Evolutionary conservation across 2,797 vertebrate species (phyloP).

Genomic region (Gallinago stenura): DNA sequence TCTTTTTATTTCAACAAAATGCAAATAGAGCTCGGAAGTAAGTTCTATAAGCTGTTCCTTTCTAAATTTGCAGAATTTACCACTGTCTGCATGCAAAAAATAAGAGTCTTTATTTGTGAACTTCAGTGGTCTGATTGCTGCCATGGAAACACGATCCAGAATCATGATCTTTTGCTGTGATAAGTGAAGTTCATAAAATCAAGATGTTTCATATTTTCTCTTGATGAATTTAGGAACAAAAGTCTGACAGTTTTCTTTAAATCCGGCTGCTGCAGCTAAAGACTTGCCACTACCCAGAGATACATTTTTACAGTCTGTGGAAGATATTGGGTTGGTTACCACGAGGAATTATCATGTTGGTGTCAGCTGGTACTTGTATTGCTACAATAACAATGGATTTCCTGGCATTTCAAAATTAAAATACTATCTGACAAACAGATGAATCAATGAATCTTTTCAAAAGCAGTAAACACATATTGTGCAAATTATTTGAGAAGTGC

Average conservation of each 20-base stretch:
- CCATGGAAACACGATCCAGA: slow-evolving; percentile 85
- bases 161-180: slow-evolving; percentile 94
- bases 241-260: slow-evolving; percentile 66
- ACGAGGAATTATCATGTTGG: background rate
- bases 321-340: background rate
- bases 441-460: background rate
- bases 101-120: slow-evolving; percentile 89
- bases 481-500: background rate
- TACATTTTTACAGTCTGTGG: background rate
- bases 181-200: slow-evolving; percentile 96
- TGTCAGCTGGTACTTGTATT: background rate
- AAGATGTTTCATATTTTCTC: slow-evolving; percentile 42
- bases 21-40: slow-evolving; percentile 99
- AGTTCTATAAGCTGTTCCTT: slow-evolving; percentile 90
- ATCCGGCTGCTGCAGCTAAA: slow-evolving; percentile 79
- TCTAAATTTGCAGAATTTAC: slow-evolving; percentile 89
- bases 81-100: slow-evolving; percentile 95
- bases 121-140: slow-evolving; percentile 86
- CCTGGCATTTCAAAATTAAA: background rate
- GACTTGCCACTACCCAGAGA: slow-evolving; percentile 41
- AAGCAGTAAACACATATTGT: background rate
- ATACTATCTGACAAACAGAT: background rate
- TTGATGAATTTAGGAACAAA: background rate
- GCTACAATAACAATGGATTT: background rate
- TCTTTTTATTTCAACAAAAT: slow-evolving; percentile 97